A percentile compares a stretch with the other conserved stretches of the same genome.
Conservation (phyloP, 2,113 vertebrate species). For the Nematolebias whitei region DNA sequence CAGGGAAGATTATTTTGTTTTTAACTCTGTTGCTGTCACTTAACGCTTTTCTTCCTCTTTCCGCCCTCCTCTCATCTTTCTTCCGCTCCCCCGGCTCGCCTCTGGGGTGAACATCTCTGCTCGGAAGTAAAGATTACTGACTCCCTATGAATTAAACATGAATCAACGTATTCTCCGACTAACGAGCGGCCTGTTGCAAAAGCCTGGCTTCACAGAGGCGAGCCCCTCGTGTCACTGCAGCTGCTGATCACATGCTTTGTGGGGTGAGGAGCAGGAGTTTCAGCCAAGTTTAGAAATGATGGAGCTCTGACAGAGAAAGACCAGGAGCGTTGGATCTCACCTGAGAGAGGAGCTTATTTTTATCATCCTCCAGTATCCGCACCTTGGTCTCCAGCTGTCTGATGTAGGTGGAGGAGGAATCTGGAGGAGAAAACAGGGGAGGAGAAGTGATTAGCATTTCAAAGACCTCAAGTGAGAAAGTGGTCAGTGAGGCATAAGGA, state of each 20-base stretch:
- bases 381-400: constrained; percentile 94
- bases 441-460: constrained; percentile 67
- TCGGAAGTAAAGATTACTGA: constrained; percentile 45
- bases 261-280: constrained; percentile 7
- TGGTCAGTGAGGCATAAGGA: constrained; percentile 45
- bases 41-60: constrained; percentile 36
- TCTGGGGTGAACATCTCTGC: constrained; percentile 52
- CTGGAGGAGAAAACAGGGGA: constrained; percentile 70
- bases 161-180: constrained; percentile 52
- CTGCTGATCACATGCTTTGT: constrained; percentile 15
- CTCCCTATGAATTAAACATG: constrained; percentile 73
- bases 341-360: constrained; percentile 89
- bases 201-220: constrained; percentile 18
- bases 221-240: constrained; percentile 29
- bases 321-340: constrained; percentile 66
- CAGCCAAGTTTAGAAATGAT: constrained; percentile 5
- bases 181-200: constrained; percentile 44
- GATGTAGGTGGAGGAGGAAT: constrained; percentile 91
- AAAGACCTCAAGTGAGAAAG: constrained; percentile 48
- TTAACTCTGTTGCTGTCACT: constrained; percentile 44
- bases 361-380: constrained; percentile 91
- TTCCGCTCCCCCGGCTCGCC: constrained; percentile 44
- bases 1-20: background rate
- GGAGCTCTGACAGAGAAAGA: no score
- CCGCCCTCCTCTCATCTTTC: constrained; percentile 31